phyloP scores from a whole-genome alignment of 2,113 vertebrate species.

The Takifugu bimaculatus region DNA sequence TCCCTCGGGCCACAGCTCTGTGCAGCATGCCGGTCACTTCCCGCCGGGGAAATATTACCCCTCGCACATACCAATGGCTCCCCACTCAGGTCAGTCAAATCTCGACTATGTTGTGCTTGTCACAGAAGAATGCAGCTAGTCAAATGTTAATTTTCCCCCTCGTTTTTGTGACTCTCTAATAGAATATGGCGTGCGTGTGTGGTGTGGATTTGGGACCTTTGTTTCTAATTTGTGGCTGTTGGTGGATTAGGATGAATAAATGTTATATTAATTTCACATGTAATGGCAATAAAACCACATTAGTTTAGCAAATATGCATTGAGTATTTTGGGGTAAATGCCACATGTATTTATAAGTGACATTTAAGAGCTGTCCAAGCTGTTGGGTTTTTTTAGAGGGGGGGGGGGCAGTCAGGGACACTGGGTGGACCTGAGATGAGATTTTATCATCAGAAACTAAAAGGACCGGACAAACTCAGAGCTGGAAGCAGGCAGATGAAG shows the following conservation, averaged over 20 bases:
- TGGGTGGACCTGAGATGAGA: slow-evolving; percentile 40
- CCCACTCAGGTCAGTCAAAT: slow-evolving; percentile 89
- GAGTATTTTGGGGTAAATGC: slow-evolving; percentile 34
- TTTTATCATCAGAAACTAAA: slow-evolving; percentile 48
- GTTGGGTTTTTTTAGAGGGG: slow-evolving; percentile 21
- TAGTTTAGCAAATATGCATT: slow-evolving; percentile 40
- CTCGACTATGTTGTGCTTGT: slow-evolving; percentile 3
- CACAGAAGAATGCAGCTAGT: neutral
- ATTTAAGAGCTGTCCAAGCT: slow-evolving; percentile 28
- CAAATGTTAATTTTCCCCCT: too few relatives aligned
- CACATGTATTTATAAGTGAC: slow-evolving; percentile 31
- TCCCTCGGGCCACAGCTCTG: slow-evolving; percentile 82
- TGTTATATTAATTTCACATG: slow-evolving; percentile 13
- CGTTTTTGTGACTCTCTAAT: slow-evolving; percentile 17
- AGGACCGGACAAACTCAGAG: slow-evolving; percentile 12
- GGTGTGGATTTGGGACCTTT: neutral
- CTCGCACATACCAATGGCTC: slow-evolving; percentile 91
- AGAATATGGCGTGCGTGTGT: neutral
- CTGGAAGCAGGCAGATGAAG: slow-evolving; percentile 5
- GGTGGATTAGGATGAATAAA: slow-evolving; percentile 40
- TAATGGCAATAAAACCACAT: slow-evolving; percentile 2
- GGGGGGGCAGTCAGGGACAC: slow-evolving; percentile 2
- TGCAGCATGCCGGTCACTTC: slow-evolving; percentile 88
- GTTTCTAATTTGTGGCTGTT: slow-evolving; percentile 36
- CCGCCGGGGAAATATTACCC: slow-evolving; percentile 93